phyloP scores from a whole-genome alignment of 2,888 invertebrate genomes.

The Monochamus alternatus region DNA sequence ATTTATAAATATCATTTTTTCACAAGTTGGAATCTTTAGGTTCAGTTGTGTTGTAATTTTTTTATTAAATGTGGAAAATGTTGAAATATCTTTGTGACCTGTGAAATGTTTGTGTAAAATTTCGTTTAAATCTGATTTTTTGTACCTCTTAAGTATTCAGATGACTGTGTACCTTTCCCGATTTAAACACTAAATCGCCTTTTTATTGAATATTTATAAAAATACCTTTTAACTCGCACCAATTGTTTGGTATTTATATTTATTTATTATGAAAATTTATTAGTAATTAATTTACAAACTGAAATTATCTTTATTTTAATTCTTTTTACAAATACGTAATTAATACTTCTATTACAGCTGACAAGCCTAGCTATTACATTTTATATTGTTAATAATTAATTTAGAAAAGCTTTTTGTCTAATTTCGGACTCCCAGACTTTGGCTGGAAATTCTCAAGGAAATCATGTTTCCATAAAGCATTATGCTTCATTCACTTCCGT shows the following conservation, averaged over 20 bases:
- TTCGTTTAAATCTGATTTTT: neutral
- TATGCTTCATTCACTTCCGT: too few relatives aligned
- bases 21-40: too few relatives aligned
- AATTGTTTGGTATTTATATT: slow-evolving; percentile 24
- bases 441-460: too few relatives aligned
- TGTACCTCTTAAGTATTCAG: neutral
- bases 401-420: slow-evolving; percentile 4
- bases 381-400: slow-evolving; percentile 6
- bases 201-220: slow-evolving; percentile 3
- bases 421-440: too few relatives aligned
- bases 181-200: neutral
- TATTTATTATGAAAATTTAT: slow-evolving; percentile 29
- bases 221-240: slow-evolving; percentile 22
- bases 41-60: too few relatives aligned
- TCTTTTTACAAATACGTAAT: neutral
- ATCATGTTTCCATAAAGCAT: too few relatives aligned
- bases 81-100: too few relatives aligned
- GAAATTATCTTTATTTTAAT: slow-evolving; percentile 3
- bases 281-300: slow-evolving; percentile 18
- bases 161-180: neutral
- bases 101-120: too few relatives aligned
- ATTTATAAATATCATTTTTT: too few relatives aligned
- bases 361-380: neutral
- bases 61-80: too few relatives aligned
- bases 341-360: neutral